These are phyloP conservation scores for Lutjanus argentimaculatus DNA, from an alignment of 2,797 vertebrate genomes.

Conservation along the genomic window DNA sequence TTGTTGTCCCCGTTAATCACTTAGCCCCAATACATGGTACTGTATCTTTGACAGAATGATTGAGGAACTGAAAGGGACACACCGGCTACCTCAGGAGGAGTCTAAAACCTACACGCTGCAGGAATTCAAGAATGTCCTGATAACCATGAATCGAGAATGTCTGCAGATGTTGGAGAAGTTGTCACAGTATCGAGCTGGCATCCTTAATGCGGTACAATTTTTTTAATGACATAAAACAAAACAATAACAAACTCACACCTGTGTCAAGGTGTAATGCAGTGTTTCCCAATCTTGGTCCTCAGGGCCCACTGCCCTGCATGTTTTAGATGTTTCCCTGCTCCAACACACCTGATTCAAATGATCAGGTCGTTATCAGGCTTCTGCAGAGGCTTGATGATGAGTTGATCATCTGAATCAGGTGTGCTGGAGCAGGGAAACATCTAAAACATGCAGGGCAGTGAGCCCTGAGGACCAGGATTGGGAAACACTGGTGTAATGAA, in stretches of 20 bases:
- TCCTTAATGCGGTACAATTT: conserved; percentile 82
- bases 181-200: conserved; percentile 68
- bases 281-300: no score
- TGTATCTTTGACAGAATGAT: conserved; percentile 78
- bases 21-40: no score
- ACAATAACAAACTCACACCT: neutral
- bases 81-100: conserved; percentile 82
- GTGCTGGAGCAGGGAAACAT: no score
- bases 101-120: conserved; percentile 75
- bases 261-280: neutral
- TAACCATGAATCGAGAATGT: conserved; percentile 66
- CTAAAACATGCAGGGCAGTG: no score
- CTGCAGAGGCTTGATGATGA: no score
- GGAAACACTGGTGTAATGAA: neutral
- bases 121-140: conserved; percentile 80
- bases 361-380: no score
- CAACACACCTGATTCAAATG: no score
- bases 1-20: no score
- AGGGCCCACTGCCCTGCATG: no score
- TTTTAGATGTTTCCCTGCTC: no score
- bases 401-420: no score
- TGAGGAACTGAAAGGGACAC: conserved; percentile 83
- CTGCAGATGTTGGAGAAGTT: conserved; percentile 75
- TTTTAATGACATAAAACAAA: neutral
- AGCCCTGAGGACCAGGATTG: no score